Percentiles rank a stretch among this genome's conserved stretches.
These are phyloP conservation scores for Callipepla californica DNA, from an alignment of 2,113 vertebrate genomes.

Conservation along the genomic window DNA sequence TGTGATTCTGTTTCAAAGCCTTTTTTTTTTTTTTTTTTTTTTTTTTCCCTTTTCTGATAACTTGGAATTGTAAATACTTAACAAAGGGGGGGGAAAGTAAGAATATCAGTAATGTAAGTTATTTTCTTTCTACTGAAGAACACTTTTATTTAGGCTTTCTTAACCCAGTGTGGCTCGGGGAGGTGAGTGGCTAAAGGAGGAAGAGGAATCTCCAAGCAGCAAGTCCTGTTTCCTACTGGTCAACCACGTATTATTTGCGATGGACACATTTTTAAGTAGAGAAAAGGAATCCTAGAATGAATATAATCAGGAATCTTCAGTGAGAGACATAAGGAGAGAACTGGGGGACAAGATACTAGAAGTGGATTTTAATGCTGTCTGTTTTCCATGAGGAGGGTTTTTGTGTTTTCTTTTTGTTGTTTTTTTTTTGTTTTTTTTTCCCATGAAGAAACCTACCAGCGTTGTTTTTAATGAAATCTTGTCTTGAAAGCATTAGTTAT, in stretches of 20 bases:
- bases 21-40: background rate
- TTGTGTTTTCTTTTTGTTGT: no score
- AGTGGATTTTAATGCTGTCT: background rate
- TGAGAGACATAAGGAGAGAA: background rate
- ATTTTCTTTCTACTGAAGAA: background rate
- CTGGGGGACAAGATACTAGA: background rate
- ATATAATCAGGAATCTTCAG: background rate
- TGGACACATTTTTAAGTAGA: background rate
- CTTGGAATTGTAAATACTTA: constrained; percentile 17
- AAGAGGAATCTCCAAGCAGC: background rate
- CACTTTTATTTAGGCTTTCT: background rate
- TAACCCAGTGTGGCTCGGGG: background rate
- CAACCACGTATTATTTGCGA: background rate
- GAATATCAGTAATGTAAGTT: rapidly evolving
- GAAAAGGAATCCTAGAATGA: background rate
- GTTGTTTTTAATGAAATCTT: constrained; percentile 30
- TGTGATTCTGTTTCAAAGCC: background rate
- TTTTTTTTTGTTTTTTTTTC: background rate
- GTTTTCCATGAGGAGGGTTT: constrained; percentile 8
- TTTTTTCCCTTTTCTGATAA: background rate
- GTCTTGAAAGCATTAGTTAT: constrained; percentile 30
- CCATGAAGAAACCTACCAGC: background rate
- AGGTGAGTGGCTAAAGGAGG: background rate
- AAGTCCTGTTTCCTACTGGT: background rate
- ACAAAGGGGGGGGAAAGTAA: rapidly evolving